phyloP scores from a whole-genome alignment of 1,140 invertebrate genomes.

The Lucilia cuprina region DNA sequence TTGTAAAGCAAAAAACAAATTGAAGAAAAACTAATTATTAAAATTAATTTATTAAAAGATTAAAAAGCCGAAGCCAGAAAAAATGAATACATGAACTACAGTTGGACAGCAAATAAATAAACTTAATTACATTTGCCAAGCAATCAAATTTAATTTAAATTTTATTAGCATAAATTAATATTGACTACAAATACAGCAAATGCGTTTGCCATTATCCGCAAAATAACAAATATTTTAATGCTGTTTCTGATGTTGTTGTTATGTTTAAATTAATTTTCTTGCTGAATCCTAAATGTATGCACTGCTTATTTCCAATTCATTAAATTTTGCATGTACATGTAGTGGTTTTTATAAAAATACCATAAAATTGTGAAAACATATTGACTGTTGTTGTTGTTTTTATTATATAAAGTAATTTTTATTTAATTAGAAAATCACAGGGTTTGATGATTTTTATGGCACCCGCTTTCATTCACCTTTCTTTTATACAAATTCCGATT shows the following conservation, averaged over 20 bases:
- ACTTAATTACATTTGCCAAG: not conserved
- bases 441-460: not conserved
- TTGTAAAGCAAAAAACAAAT: not conserved
- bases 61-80: not conserved
- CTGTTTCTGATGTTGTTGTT: too few species aligned
- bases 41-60: not conserved
- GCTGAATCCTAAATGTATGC: not conserved
- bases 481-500: not conserved
- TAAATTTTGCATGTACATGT: not conserved
- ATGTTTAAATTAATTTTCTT: not conserved
- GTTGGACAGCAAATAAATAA: not conserved
- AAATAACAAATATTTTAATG: too few species aligned
- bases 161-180: conserved; percentile 1
- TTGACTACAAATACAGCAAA: not conserved
- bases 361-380: not conserved
- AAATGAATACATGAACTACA: not conserved
- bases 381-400: not conserved
- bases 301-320: not conserved
- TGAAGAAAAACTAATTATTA: not conserved
- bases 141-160: not conserved
- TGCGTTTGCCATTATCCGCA: not conserved
- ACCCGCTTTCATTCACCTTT: too few species aligned
- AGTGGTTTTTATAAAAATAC: not conserved
- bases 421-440: not conserved
- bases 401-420: not conserved